Percentiles rank a stretch among this genome's conserved stretches.
These are phyloP conservation scores for Cryptoprocta ferox DNA, from an alignment of 2,797 vertebrate genomes.

Conservation along the genomic window DNA sequence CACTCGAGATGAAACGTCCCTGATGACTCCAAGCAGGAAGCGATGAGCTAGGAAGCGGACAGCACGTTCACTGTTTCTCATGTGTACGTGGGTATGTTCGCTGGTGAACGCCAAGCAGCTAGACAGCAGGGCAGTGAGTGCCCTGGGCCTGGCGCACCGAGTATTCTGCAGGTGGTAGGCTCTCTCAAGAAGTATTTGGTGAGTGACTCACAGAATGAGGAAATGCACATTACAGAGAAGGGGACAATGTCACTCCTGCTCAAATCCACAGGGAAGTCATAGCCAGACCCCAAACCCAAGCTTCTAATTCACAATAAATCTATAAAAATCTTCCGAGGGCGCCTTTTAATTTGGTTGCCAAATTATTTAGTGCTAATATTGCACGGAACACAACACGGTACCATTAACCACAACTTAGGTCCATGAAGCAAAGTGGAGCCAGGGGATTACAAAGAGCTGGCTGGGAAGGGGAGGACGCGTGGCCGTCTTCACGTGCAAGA, in stretches of 20 bases:
- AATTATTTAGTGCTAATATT: conserved; percentile 39
- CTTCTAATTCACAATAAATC: conserved; percentile 59
- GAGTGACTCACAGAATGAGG: not conserved
- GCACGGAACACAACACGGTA: conserved; percentile 43
- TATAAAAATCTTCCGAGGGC: conserved; percentile 22
- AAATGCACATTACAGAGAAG: not conserved
- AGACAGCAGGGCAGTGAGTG: accelerated
- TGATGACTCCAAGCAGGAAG: not conserved
- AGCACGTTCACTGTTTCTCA: not conserved
- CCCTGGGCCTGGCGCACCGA: not conserved
- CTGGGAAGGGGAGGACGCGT: not conserved
- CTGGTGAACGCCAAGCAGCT: not conserved
- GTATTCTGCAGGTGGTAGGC: not conserved
- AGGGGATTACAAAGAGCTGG: conserved; percentile 11
- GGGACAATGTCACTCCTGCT: not conserved
- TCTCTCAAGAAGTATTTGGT: not conserved
- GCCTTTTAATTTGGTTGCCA: conserved; percentile 47
- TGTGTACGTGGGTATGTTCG: not conserved
- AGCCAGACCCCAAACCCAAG: not conserved
- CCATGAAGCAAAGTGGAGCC: conserved; percentile 61
- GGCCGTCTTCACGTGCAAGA: not conserved
- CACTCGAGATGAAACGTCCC: not conserved
- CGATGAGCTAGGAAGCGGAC: accelerated
- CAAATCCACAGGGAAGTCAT: not conserved
- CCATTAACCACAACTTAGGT: conserved; percentile 70